Evolutionary conservation across 2,113 vertebrate genomes (phyloP).

Genomic region (Datnioides undecimradiatus): DNA sequence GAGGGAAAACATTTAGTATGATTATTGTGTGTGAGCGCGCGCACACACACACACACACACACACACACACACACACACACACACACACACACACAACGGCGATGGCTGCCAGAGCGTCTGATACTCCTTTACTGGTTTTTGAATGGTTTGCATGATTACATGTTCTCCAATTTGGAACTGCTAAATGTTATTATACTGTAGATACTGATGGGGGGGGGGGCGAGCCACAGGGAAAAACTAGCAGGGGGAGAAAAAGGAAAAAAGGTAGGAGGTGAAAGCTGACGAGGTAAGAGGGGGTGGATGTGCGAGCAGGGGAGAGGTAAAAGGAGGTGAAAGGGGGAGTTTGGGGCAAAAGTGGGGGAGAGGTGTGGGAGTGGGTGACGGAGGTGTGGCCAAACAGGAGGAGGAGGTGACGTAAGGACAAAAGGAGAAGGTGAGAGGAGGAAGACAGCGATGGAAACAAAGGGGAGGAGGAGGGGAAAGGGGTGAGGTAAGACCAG

Average conservation of each 20-base stretch:
- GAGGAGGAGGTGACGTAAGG: too few relatives aligned
- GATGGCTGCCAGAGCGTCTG: constrained; percentile 31
- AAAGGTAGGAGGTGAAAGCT: background rate
- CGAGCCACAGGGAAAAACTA: too few relatives aligned
- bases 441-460: too few relatives aligned
- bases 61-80: constrained; percentile 40
- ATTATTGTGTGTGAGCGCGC: constrained; percentile 35
- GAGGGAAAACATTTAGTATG: constrained; percentile 45
- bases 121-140: constrained; percentile 39
- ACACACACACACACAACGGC: constrained; percentile 11
- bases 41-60: background rate
- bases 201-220: constrained; percentile 22
- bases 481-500: background rate
- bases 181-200: constrained; percentile 52
- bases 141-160: constrained; percentile 57
- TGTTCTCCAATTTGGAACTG: constrained; percentile 48
- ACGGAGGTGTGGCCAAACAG: background rate
- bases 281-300: background rate
- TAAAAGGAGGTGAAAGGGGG: background rate
- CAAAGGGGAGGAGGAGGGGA: too few relatives aligned
- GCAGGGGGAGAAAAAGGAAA: background rate
- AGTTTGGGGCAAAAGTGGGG: background rate
- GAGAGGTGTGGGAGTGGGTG: background rate
- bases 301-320: too few relatives aligned
- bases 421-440: background rate